These are phyloP conservation scores for crab-eating macaque (Macaca fascicularis) DNA, from an alignment of 2,113 vertebrate genomes.

Conservation along the genomic window DNA sequence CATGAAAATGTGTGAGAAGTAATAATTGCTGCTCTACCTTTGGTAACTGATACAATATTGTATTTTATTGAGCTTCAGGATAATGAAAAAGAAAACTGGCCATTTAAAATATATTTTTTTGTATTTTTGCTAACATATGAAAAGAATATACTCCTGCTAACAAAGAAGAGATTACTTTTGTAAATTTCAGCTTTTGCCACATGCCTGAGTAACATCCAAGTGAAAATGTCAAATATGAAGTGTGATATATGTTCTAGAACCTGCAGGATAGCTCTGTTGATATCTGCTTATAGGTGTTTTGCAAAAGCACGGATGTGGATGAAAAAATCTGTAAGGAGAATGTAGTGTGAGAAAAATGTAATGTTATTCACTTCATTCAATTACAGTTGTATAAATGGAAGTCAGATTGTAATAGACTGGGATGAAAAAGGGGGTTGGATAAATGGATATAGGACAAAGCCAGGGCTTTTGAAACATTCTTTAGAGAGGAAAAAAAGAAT, in stretches of 20 bases:
- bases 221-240: neutral
- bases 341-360: neutral
- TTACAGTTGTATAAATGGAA: neutral
- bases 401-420: neutral
- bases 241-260: neutral
- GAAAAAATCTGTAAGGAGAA: neutral
- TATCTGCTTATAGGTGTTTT: neutral
- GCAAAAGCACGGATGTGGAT: neutral
- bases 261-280: neutral
- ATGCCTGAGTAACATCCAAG: neutral
- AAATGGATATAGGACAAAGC: neutral
- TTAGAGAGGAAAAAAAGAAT: neutral
- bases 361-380: neutral
- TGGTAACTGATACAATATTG: neutral
- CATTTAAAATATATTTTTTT: neutral
- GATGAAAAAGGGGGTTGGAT: neutral
- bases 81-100: neutral
- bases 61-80: neutral
- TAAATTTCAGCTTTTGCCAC: neutral
- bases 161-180: neutral
- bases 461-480: neutral
- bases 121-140: neutral
- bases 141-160: neutral
- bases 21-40: neutral
- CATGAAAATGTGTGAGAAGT: neutral